phyloP scores from a whole-genome alignment of 1,140 invertebrate genomes.

The Saccostrea cuccullata region DNA sequence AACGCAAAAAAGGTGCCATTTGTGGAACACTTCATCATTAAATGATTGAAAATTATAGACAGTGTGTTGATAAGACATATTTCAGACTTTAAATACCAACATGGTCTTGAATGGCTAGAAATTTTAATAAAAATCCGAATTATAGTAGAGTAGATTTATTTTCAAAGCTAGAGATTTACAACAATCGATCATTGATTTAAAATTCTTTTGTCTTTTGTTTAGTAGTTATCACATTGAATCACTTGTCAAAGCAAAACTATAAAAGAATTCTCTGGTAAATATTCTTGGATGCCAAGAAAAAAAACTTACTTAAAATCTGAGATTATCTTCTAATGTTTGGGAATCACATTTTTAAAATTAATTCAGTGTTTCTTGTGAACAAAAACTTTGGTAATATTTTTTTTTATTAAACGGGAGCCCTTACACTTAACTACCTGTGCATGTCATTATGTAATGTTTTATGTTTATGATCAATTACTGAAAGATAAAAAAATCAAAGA shows the following conservation, averaged over 20 bases:
- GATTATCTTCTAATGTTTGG: not conserved
- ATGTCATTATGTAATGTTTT: too few relatives aligned
- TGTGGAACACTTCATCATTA: not conserved
- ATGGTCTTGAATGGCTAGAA: not conserved
- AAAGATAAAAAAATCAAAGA: too few relatives aligned
- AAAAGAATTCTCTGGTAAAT: not conserved
- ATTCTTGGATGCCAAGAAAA: not conserved
- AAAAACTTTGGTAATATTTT: too few relatives aligned
- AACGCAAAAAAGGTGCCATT: not conserved
- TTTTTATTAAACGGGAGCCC: too few relatives aligned
- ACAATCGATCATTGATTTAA: not conserved
- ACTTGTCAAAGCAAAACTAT: not conserved
- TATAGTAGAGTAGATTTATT: not conserved
- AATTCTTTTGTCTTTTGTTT: not conserved
- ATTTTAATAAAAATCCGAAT: too few relatives aligned
- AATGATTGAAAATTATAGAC: not conserved
- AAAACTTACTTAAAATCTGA: not conserved
- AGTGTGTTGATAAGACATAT: not conserved
- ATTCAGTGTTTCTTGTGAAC: too few relatives aligned
- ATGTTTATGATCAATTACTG: too few relatives aligned
- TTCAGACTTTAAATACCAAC: not conserved
- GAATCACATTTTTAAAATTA: too few relatives aligned
- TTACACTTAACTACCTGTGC: too few relatives aligned
- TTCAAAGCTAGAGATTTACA: not conserved
- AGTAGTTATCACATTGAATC: not conserved